Percentiles rank a stretch among this genome's conserved stretches.
These are phyloP conservation scores for Neotoma lepida DNA, from an alignment of 2,113 vertebrate genomes.

Conservation along the genomic window DNA sequence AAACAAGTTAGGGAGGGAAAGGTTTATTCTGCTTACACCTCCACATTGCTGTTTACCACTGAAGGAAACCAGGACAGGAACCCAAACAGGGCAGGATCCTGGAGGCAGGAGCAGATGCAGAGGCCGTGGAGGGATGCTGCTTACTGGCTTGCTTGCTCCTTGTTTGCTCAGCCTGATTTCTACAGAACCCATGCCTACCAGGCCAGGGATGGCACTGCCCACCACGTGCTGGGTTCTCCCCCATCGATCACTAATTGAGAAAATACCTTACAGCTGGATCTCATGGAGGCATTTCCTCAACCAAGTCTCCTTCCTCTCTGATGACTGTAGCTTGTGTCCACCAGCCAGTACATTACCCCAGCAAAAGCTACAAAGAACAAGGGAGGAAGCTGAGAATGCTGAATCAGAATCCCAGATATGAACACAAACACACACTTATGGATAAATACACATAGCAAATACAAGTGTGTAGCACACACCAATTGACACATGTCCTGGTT, in stretches of 20 bases:
- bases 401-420: neutral
- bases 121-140: neutral
- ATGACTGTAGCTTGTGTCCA: neutral
- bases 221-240: neutral
- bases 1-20: neutral
- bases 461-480: neutral
- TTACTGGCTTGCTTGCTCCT: neutral
- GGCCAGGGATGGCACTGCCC: neutral
- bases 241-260: neutral
- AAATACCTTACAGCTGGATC: neutral
- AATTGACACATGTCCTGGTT: neutral
- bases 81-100: neutral
- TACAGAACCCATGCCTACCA: neutral
- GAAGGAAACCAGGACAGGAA: neutral
- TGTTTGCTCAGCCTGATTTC: neutral
- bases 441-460: neutral
- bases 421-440: neutral
- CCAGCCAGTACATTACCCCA: neutral
- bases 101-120: neutral
- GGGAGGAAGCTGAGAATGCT: neutral
- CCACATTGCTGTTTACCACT: neutral
- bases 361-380: neutral
- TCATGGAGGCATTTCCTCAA: neutral
- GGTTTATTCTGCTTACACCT: neutral
- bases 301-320: neutral